phyloP scores from a whole-genome alignment of 2,113 vertebrate genomes.

The Oreocharis arfaki region DNA sequence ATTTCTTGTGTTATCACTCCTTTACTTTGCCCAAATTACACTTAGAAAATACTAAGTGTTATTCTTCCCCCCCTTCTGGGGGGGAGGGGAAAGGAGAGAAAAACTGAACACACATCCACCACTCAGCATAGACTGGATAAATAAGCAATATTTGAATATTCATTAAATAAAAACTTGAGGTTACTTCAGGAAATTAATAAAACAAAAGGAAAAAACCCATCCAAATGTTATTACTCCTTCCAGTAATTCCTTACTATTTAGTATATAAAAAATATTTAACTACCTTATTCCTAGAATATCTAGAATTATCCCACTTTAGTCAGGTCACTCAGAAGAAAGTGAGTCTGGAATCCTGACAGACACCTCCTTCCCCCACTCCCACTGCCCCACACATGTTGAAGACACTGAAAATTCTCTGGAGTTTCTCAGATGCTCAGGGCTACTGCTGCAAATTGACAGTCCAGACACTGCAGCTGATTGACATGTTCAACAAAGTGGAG shows the following conservation, averaged over 20 bases:
- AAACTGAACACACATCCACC: not conserved
- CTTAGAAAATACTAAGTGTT: not conserved
- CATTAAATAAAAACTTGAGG: not conserved
- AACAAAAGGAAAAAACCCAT: not conserved
- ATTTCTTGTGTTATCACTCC: not conserved
- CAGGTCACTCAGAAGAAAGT: not conserved
- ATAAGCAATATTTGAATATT: not conserved
- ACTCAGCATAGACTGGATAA: not conserved
- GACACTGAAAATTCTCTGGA: not conserved
- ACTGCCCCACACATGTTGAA: not conserved
- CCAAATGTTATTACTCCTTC: not conserved
- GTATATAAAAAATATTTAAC: not conserved
- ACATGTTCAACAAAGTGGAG: not conserved
- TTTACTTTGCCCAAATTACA: not conserved
- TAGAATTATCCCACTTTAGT: not conserved
- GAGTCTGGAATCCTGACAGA: not conserved
- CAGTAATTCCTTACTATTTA: not conserved
- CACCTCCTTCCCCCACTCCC: no score
- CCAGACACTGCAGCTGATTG: rapidly evolving
- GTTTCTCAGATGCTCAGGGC: not conserved
- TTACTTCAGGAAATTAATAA: not conserved
- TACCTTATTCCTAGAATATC: not conserved
- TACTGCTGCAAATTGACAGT: not conserved
- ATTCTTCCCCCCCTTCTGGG: not conserved
- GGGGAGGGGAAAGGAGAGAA: not conserved